phyloP scores from a whole-genome alignment of 1,140 invertebrate species.

The Bursaphelenchus mucronatus region DNA sequence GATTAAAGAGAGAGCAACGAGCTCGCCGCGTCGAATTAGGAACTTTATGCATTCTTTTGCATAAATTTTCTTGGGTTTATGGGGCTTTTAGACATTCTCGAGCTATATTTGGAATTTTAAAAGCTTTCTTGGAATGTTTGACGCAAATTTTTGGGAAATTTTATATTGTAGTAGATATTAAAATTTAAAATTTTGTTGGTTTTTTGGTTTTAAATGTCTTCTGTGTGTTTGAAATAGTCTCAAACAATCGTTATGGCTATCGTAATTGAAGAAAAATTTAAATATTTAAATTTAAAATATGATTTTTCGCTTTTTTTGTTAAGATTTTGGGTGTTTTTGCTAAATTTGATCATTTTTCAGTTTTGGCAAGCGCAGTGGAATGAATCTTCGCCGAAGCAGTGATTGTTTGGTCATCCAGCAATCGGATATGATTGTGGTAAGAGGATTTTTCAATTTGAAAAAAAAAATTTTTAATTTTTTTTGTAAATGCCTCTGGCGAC shows the following conservation, averaged over 20 bases:
- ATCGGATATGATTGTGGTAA: conserved; percentile 51
- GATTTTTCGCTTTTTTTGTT: neutral
- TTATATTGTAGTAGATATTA: too few species aligned
- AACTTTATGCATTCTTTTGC: neutral
- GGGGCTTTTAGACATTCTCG: neutral
- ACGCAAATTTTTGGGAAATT: neutral
- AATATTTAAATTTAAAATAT: neutral
- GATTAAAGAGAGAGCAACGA: neutral
- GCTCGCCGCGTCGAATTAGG: neutral
- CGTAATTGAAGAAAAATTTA: conserved; percentile 10
- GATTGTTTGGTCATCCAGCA: conserved; percentile 49
- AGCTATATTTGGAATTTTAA: conserved; percentile 3
- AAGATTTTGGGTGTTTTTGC: neutral
- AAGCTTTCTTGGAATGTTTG: neutral
- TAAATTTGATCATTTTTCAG: conserved; percentile 29
- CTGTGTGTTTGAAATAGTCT: too few species aligned
- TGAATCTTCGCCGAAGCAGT: conserved; percentile 49
- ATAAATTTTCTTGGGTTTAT: conserved; percentile 11
- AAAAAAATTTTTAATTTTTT: too few species aligned
- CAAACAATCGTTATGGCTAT: too few species aligned
- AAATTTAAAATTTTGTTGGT: too few species aligned
- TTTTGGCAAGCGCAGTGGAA: conserved; percentile 46
- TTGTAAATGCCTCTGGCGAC: too few species aligned
- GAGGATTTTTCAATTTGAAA: neutral
- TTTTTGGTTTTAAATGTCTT: too few species aligned